These are phyloP conservation scores for Cephus pygmeus DNA, from an alignment of 2,888 invertebrate species.

Conservation along the genomic window DNA sequence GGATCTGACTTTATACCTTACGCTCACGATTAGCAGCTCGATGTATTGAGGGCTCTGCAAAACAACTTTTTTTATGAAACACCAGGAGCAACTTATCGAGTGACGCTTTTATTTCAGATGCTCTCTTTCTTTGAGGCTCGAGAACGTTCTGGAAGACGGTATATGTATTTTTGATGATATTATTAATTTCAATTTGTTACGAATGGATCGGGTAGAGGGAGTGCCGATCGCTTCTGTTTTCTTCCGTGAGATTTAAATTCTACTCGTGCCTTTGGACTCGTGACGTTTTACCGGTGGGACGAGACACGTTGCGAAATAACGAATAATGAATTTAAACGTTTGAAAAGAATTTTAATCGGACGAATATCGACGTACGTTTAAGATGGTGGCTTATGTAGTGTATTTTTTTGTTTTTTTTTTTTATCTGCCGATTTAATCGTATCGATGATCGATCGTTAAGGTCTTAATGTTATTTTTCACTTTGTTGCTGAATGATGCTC, in stretches of 20 bases:
- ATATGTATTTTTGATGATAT: background rate
- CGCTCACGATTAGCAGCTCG: background rate
- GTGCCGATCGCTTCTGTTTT: background rate
- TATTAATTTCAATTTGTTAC: background rate
- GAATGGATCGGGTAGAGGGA: background rate
- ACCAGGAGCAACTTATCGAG: background rate
- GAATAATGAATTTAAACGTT: background rate
- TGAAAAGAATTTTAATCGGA: background rate
- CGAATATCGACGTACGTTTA: background rate
- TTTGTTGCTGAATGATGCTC: background rate
- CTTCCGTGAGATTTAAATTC: background rate
- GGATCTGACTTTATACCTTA: background rate
- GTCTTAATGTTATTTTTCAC: background rate
- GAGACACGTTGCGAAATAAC: background rate
- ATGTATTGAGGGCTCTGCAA: background rate
- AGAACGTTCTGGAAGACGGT: background rate
- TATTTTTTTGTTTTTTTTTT: background rate
- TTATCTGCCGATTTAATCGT: no score
- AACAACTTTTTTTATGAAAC: background rate
- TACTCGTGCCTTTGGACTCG: background rate
- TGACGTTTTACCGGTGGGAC: background rate
- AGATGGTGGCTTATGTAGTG: background rate
- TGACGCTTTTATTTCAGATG: background rate
- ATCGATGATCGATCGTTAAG: no score
- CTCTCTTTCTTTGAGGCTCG: background rate